These are phyloP conservation scores for Isaurus tuberculatus DNA, from an alignment of 92 coral and sea anemone species.

Conservation along the genomic window DNA sequence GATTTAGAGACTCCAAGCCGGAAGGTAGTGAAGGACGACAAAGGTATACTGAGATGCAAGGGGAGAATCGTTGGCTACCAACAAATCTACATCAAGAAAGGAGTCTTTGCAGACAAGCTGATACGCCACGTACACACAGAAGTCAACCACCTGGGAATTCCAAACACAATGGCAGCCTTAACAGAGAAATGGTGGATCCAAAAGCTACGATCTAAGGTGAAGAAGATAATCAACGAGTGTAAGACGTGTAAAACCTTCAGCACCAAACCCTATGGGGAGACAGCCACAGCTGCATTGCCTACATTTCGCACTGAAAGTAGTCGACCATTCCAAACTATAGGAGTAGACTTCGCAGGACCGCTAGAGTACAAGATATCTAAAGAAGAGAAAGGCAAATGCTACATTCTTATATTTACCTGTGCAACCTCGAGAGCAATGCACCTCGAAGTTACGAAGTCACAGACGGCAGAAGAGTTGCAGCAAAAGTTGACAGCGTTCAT, in stretches of 20 bases:
- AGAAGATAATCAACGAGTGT: not conserved
- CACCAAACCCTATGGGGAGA: not conserved
- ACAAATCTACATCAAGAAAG: not conserved
- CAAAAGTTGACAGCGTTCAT: constrained; percentile 39
- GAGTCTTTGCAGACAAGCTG: not conserved
- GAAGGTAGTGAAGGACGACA: constrained; percentile 42
- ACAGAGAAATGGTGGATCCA: constrained; percentile 1
- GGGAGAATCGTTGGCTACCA: not conserved
- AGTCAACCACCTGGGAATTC: not conserved
- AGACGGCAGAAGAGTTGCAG: constrained; percentile 7
- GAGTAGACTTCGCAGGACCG: constrained; percentile 50
- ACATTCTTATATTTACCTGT: constrained; percentile 59
- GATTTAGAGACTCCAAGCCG: constrained; percentile 52
- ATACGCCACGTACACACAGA: not conserved
- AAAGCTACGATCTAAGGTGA: not conserved
- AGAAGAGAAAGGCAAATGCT: constrained; percentile 58
- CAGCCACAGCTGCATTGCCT: constrained; percentile 10
- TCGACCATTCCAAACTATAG: not conserved
- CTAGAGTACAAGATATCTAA: constrained; percentile 42
- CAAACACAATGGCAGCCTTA: constrained; percentile 4
- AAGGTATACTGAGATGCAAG: constrained; percentile 1
- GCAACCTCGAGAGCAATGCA: constrained; percentile 62
- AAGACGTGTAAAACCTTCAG: not conserved
- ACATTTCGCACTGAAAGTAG: not conserved
- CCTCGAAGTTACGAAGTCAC: constrained; percentile 66